A percentile compares a stretch with the other conserved stretches of the same genome.
Conservation (phyloP, 2,888 invertebrate genomes). For the Oxyscelio sp. region DNA sequence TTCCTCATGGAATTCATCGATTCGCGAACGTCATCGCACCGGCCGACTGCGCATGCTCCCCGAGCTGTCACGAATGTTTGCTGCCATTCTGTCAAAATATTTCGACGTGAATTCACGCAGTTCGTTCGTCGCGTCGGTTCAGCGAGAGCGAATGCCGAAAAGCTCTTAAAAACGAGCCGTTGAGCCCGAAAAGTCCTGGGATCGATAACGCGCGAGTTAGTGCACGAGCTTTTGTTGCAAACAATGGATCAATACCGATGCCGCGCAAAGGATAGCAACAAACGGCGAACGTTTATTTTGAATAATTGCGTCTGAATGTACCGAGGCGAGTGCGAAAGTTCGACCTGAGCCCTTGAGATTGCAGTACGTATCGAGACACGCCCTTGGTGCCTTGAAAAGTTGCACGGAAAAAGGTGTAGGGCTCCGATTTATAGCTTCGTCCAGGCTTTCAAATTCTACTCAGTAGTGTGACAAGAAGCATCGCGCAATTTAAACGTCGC, state of each 20-base stretch:
- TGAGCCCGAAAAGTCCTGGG: constrained; percentile 17
- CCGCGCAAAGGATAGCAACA: constrained; percentile 77
- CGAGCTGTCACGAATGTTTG: constrained; percentile 68
- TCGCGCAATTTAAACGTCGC: no score
- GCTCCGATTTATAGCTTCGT: no score
- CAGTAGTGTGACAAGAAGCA: no score
- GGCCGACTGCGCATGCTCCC: constrained; percentile 78
- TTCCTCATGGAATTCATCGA: no score
- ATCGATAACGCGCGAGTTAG: constrained; percentile 74
- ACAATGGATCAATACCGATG: constrained; percentile 86
- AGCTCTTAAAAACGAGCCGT: not conserved
- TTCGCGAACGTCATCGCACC: no score
- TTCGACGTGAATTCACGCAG: constrained; percentile 71
- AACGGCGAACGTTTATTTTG: constrained; percentile 72
- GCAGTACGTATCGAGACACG: constrained; percentile 44
- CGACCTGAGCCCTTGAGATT: constrained; percentile 1
- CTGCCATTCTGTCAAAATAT: constrained; percentile 78
- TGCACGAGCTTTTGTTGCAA: constrained; percentile 77
- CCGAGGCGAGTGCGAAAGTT: not conserved
- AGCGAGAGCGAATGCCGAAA: constrained; percentile 26
- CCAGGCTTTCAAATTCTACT: no score
- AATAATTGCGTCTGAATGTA: constrained; percentile 21
- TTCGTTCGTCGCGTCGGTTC: constrained; percentile 5
- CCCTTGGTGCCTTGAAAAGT: no score
- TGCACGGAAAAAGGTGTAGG: no score